Conservation (phyloP, 2,113 vertebrate genomes). For the Onychostoma macrolepis region DNA sequence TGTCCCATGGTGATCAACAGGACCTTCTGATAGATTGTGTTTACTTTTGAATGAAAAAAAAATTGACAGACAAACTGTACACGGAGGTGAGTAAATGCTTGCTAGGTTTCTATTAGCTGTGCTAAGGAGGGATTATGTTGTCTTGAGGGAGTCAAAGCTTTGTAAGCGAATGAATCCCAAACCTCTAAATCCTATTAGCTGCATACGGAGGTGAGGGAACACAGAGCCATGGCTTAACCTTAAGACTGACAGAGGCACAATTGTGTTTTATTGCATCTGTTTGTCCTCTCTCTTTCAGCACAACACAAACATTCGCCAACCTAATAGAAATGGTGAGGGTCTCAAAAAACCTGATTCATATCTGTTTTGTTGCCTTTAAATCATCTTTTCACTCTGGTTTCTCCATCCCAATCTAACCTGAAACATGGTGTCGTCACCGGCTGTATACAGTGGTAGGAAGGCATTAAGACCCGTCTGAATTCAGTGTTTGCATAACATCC, state of each 20-base stretch:
- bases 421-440: neutral
- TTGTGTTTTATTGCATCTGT: conserved; percentile 40
- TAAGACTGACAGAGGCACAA: conserved; percentile 43
- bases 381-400: neutral
- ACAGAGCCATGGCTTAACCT: conserved; percentile 33
- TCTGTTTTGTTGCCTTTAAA: neutral
- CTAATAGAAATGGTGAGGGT: neutral
- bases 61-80: neutral
- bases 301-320: neutral
- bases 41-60: conserved; percentile 3
- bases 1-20: neutral
- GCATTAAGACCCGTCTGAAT: neutral
- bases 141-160: conserved; percentile 39
- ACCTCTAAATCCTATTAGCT: conserved; percentile 41
- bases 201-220: conserved; percentile 9
- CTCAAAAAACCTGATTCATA: neutral
- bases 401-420: neutral
- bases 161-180: conserved; percentile 41
- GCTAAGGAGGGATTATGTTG: conserved; percentile 40
- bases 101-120: conserved; percentile 35
- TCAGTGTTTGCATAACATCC: neutral
- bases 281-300: neutral
- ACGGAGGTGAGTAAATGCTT: conserved; percentile 30
- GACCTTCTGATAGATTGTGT: neutral
- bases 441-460: neutral